Conservation (phyloP, 2,888 invertebrate genomes). For the Trichopoda pennipes region DNA sequence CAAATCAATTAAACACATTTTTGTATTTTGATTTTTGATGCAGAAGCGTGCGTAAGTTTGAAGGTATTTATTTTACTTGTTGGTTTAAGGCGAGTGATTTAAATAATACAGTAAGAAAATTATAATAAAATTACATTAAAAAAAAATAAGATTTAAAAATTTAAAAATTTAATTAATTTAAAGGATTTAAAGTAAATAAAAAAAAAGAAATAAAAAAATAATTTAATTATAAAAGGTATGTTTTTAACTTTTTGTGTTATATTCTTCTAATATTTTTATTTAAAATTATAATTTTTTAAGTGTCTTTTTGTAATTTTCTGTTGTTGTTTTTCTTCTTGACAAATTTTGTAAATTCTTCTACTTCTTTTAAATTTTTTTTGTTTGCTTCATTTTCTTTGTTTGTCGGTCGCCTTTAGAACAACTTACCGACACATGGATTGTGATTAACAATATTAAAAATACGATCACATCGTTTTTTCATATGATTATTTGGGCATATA, state of each 20-base stretch:
- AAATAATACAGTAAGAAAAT: conserved; percentile 65
- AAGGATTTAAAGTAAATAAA: conserved; percentile 16
- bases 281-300: conserved; percentile 19
- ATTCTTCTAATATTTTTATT: conserved; percentile 34
- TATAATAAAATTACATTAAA: conserved; percentile 25
- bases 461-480: conserved; percentile 92
- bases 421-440: conserved; percentile 96
- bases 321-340: conserved; percentile 49
- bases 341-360: conserved; percentile 54
- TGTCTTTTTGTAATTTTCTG: conserved; percentile 57
- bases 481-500: conserved; percentile 94
- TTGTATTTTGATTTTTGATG: conserved; percentile 71
- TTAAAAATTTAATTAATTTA: conserved; percentile 51
- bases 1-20: conserved; percentile 58
- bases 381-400: conserved; percentile 13
- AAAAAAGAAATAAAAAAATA: background rate
- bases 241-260: conserved; percentile 54
- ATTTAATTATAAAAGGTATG: conserved; percentile 28
- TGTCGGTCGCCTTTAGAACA: conserved; percentile 33
- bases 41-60: conserved; percentile 80
- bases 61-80: conserved; percentile 69
- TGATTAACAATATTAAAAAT: conserved; percentile 95
- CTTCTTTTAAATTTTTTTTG: conserved; percentile 52
- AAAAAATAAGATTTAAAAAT: conserved; percentile 3
- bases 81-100: conserved; percentile 65